phyloP scores from a whole-genome alignment of 2,797 vertebrate genomes.

The Helarctos malayanus region DNA sequence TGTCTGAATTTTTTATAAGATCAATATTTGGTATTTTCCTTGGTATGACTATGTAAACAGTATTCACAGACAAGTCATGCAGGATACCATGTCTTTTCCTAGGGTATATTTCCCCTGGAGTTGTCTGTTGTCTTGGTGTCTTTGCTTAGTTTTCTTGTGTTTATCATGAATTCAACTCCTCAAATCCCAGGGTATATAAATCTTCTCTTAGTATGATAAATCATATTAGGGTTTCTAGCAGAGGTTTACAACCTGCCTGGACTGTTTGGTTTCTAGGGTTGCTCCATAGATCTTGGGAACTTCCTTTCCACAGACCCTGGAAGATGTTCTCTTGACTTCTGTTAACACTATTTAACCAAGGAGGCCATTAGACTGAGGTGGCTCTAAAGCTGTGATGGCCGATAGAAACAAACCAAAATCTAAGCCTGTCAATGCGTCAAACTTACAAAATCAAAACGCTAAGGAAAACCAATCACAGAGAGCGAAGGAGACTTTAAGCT shows the following conservation, averaged over 20 bases:
- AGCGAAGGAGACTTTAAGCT: background rate
- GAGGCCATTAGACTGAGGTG: background rate
- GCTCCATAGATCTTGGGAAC: background rate
- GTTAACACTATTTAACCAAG: background rate
- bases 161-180: background rate
- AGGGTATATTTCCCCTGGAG: background rate
- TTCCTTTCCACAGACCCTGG: background rate
- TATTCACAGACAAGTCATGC: background rate
- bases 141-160: constrained; percentile 6
- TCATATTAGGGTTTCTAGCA: background rate
- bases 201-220: background rate
- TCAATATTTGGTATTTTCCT: background rate
- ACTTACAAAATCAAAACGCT: background rate
- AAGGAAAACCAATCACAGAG: background rate
- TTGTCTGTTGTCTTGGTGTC: background rate
- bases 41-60: background rate
- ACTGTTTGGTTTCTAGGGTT: background rate
- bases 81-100: background rate
- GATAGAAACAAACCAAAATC: background rate
- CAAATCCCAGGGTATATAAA: background rate
- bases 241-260: background rate
- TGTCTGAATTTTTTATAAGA: background rate
- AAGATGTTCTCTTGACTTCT: background rate
- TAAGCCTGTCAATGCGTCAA: background rate
- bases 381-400: background rate